These are phyloP conservation scores for Lineus longissimus DNA, from an alignment of 1,140 invertebrate species.

Conservation along the genomic window DNA sequence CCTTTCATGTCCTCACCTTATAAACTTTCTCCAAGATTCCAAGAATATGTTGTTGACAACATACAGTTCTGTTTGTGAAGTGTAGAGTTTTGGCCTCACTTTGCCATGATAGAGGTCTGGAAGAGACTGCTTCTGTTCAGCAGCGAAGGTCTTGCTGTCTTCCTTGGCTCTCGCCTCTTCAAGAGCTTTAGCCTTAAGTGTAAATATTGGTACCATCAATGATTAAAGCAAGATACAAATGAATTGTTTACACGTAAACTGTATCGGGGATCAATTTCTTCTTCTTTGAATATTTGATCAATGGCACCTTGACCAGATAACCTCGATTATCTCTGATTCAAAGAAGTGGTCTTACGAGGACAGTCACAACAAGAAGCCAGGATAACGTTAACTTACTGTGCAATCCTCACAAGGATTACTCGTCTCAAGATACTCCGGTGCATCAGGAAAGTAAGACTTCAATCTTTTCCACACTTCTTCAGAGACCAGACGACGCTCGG, in stretches of 20 bases:
- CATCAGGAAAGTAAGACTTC: slow-evolving; percentile 59
- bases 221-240: not conserved
- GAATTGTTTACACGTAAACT: not conserved
- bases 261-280: not conserved
- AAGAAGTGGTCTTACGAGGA: no score
- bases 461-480: slow-evolving; percentile 58
- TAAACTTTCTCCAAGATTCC: slow-evolving; percentile 47
- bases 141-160: slow-evolving; percentile 27
- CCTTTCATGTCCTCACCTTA: no score
- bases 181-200: slow-evolving; percentile 3
- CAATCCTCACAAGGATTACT: slow-evolving; percentile 55
- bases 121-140: slow-evolving; percentile 39
- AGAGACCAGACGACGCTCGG: slow-evolving; percentile 54
- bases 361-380: no score
- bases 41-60: slow-evolving; percentile 44
- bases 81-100: slow-evolving; percentile 39
- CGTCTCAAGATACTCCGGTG: slow-evolving; percentile 51
- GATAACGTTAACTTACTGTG: slow-evolving; percentile 44
- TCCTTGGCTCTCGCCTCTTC: slow-evolving; percentile 39
- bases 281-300: not conserved
- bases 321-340: no score
- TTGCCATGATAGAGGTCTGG: slow-evolving; percentile 43
- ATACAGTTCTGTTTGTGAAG: slow-evolving; percentile 22
- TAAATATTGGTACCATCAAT: not conserved
- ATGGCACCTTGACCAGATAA: no score